These are phyloP conservation scores for Ochotona princeps DNA, from an alignment of 2,113 vertebrate genomes.

Conservation along the genomic window DNA sequence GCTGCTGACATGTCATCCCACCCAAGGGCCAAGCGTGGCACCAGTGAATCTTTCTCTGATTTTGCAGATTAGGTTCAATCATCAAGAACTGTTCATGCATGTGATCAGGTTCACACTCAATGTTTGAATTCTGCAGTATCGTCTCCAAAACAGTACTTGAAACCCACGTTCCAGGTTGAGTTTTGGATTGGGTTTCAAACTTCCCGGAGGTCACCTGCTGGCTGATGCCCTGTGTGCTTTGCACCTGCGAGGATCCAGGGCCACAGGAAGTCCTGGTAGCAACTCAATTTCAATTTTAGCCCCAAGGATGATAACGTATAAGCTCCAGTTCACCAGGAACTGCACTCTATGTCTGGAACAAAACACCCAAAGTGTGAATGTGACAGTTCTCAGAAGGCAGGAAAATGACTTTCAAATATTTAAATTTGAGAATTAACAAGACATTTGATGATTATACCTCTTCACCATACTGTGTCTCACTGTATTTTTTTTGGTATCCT, in stretches of 20 bases:
- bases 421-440: conserved; percentile 6
- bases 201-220: background rate
- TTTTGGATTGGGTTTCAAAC: background rate
- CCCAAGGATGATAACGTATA: background rate
- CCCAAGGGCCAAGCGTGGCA: background rate
- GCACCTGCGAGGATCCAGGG: background rate
- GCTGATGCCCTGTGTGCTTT: background rate
- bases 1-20: background rate
- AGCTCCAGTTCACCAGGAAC: conserved; percentile 19
- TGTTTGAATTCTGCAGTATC: background rate
- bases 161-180: background rate
- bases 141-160: background rate
- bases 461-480: conserved; percentile 9
- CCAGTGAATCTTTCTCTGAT: background rate
- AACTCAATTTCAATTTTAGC: conserved; percentile 12
- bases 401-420: conserved; percentile 3
- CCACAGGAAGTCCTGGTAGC: background rate
- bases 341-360: background rate
- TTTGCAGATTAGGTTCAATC: background rate
- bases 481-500: conserved; percentile 33
- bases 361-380: background rate
- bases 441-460: conserved; percentile 24
- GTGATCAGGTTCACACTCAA: background rate
- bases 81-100: background rate
- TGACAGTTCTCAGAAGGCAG: conserved; percentile 25